Evolutionary conservation across 2,113 vertebrate genomes (phyloP), one percentile per base, ranked within the genome.

Genomic region (Ailuropoda melanoleuca): DNA sequence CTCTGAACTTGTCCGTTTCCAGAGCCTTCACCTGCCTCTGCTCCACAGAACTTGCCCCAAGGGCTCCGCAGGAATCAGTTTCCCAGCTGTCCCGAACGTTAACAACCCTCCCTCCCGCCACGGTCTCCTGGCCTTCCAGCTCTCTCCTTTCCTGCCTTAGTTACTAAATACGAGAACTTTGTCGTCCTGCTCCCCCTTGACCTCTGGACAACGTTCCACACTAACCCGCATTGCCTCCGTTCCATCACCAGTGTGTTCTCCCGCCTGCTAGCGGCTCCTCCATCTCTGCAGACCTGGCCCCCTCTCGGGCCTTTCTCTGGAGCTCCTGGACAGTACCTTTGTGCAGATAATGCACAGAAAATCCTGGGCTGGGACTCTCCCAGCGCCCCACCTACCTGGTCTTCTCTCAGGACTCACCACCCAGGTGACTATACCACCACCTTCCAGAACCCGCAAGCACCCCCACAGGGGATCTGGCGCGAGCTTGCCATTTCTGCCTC

Each of bases 201-300:
- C 21, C 8, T 18, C 9, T 56, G 13, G 56, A 29, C 43, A 1
- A 31, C 34, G 4, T 29, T 46, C 4, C 17, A 18, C n/a, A 3
- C 37, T 6, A 3, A 31, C 8, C 58, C 8, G 4, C 68, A 1
- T 1, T 7, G 15, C 9, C 26, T 39, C 1, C 1, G 12, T 46
- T 17, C 56, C 21, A 6, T 70, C 56, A 29, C 8, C 60, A 34
- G 53, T 29, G 0, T 1, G 3, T 9, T 23, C 11, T 3, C 46
- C 31, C 0, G 0, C 19, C 8, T 7, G 0, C 4, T 6, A 18
- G 66, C 60, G 4, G 50, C 43, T 26, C n/a, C 39, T 23, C 23
- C 1, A 18, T 18, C 24, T 37, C 46, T 17, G 24, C 3, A 1
- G 26, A 17, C 12, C 31, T 9, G 4, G 4, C 3, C 0, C 8